phyloP scores from a whole-genome alignment of 2,113 vertebrate species.

The Pipra filicauda region DNA sequence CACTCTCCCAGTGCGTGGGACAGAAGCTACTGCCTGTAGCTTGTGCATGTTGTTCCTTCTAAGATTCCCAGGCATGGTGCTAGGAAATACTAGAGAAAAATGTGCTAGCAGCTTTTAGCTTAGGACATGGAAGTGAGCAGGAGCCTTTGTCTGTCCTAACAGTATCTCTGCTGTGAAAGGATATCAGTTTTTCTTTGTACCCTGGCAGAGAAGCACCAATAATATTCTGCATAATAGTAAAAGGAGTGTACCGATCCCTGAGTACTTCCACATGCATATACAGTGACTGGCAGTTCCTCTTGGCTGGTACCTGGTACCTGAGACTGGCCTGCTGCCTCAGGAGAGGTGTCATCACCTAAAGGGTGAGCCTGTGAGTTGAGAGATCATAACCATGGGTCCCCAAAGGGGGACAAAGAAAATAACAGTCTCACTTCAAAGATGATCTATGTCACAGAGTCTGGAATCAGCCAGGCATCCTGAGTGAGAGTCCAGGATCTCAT shows the following conservation, averaged over 20 bases:
- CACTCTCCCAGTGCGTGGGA: accelerated
- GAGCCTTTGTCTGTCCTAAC: neutral
- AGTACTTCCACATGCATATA: neutral
- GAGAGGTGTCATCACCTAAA: neutral
- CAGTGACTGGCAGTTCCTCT: neutral
- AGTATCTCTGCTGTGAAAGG: neutral
- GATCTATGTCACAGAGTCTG: accelerated
- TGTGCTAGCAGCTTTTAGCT: neutral
- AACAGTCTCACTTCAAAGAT: neutral
- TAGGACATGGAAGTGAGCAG: neutral
- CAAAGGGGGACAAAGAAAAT: neutral
- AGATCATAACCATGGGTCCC: accelerated
- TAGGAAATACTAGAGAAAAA: neutral
- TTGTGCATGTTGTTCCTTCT: neutral
- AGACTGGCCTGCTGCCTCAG: neutral
- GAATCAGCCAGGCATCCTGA: neutral
- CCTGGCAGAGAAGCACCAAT: neutral
- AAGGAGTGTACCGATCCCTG: neutral
- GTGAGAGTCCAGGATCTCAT: neutral
- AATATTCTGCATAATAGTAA: neutral
- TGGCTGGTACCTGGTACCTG: neutral
- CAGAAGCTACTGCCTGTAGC: neutral
- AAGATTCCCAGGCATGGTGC: neutral
- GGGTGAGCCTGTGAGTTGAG: neutral
- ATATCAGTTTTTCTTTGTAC: neutral